Evolutionary conservation across 2,888 invertebrate genomes (phyloP).

Genomic region (Melikaiella ostensackeni): DNA sequence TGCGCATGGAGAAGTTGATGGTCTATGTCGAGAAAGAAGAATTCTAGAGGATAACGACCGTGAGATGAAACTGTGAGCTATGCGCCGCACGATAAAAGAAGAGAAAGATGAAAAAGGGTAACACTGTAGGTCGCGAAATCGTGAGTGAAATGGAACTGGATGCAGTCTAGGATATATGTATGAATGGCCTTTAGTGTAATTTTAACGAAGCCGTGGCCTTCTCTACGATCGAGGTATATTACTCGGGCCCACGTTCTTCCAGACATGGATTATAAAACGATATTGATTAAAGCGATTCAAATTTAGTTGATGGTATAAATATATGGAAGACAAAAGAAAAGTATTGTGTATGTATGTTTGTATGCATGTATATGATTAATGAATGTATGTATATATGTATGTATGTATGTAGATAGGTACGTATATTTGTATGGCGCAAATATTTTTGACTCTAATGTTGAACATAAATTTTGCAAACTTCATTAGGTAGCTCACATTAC

Average conservation of each 20-base stretch:
- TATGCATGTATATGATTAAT: no score
- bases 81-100: background rate
- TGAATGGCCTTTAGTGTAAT: background rate
- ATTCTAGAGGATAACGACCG: constrained; percentile 7
- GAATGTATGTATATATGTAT: no score
- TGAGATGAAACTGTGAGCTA: background rate
- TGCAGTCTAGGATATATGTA: background rate
- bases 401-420: no score
- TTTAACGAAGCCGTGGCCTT: background rate
- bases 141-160: background rate
- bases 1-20: background rate
- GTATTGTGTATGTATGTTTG: background rate
- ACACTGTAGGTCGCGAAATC: background rate
- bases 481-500: no score
- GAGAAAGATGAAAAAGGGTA: background rate
- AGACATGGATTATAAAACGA: constrained; percentile 3
- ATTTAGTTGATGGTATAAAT: constrained; percentile 1
- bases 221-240: background rate
- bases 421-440: no score
- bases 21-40: background rate
- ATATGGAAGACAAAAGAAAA: background rate
- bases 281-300: constrained; percentile 7
- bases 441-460: no score
- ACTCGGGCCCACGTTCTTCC: background rate
- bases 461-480: no score